These are phyloP conservation scores for Amphiprion ocellaris DNA, from an alignment of 2,113 vertebrate species.

Conservation along the genomic window DNA sequence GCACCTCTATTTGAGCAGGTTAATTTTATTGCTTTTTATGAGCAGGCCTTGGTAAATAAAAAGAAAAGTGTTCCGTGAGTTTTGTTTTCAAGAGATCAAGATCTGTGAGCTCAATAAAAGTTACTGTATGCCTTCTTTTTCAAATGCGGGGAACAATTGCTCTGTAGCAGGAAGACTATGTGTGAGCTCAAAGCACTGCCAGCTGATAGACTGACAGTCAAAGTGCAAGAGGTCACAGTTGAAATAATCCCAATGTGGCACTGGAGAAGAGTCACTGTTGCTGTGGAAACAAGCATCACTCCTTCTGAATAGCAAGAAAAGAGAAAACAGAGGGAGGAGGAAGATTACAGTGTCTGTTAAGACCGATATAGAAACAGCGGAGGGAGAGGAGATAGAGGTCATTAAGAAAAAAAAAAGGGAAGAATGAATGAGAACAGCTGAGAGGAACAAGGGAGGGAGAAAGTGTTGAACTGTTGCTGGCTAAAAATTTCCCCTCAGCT, in stretches of 20 bases:
- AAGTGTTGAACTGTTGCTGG: slow-evolving; percentile 9
- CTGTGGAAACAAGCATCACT: slow-evolving; percentile 52
- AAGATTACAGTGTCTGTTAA: slow-evolving; percentile 13
- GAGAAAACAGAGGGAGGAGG: neutral
- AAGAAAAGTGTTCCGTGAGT: too few species aligned
- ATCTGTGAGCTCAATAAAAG: neutral
- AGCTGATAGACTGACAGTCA: slow-evolving; percentile 16
- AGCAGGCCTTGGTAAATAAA: too few species aligned
- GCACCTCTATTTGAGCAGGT: too few species aligned
- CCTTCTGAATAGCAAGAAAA: slow-evolving; percentile 29
- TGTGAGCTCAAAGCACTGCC: slow-evolving; percentile 5
- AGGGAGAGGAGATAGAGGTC: slow-evolving; percentile 13
- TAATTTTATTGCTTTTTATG: too few species aligned
- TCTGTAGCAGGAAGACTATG: slow-evolving; percentile 1
- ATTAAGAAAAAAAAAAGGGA: slow-evolving; percentile 3
- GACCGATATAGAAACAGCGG: neutral
- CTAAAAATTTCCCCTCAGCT: slow-evolving; percentile 12
- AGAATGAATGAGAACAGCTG: slow-evolving; percentile 18
- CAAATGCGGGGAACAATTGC: neutral
- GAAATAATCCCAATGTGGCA: slow-evolving; percentile 10
- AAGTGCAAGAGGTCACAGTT: slow-evolving; percentile 51
- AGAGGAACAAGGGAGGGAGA: neutral
- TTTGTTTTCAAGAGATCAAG: too few species aligned
- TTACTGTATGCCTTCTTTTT: neutral
- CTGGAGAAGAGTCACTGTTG: slow-evolving; percentile 35